Conservation (phyloP, 2,797 vertebrate species). For the Aulostomus chinensis region DNA sequence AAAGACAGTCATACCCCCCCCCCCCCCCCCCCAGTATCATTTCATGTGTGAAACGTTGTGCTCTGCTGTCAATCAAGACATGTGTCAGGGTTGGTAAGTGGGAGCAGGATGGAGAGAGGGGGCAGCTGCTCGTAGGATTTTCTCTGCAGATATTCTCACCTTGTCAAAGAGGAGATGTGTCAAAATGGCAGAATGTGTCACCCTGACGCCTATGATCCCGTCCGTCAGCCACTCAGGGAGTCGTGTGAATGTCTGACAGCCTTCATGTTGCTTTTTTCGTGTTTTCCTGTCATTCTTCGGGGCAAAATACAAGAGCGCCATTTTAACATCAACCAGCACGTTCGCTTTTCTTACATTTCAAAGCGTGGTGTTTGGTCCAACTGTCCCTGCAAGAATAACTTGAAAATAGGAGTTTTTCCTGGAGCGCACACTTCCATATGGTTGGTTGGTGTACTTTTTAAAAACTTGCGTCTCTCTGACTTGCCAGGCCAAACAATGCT, state of each 20-base stretch:
- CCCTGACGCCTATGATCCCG: slow-evolving; percentile 35
- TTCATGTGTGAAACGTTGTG: slow-evolving; percentile 21
- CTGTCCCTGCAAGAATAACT: no score
- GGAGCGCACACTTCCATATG: no score
- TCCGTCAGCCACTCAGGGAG: slow-evolving; percentile 47
- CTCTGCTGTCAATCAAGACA: slow-evolving; percentile 38
- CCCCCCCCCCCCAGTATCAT: slow-evolving; percentile 6
- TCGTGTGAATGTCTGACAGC: not conserved
- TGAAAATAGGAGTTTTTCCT: no score
- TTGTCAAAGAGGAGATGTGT: slow-evolving; percentile 64
- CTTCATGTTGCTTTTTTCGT: no score
- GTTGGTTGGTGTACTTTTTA: no score
- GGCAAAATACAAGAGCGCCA: no score
- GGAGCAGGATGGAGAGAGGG: slow-evolving; percentile 2
- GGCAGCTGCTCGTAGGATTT: slow-evolving; percentile 14
- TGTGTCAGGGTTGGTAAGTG: slow-evolving; percentile 19
- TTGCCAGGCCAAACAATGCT: slow-evolving; percentile 14
- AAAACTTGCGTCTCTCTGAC: no score
- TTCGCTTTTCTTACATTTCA: no score
- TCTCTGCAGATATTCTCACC: slow-evolving; percentile 60
- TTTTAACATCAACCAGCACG: no score
- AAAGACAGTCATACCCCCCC: no score
- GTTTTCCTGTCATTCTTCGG: no score
- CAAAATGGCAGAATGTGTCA: slow-evolving; percentile 34
- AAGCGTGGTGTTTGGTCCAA: no score